Conservation (phyloP, 2,888 invertebrate genomes). For the Abrostola tripartita region DNA sequence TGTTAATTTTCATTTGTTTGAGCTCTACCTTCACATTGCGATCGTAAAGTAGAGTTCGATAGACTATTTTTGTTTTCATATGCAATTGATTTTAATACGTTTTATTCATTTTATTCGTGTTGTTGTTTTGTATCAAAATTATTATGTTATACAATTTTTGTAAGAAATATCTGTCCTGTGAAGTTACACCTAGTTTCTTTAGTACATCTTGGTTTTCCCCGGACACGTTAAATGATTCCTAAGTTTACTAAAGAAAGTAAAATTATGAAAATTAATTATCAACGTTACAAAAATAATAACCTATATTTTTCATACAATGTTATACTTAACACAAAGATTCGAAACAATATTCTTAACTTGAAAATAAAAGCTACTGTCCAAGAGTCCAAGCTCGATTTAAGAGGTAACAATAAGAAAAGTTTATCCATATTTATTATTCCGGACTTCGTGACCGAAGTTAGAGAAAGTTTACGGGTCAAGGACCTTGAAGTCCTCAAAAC, state of each 20-base stretch:
- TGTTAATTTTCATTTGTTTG: constrained; percentile 62
- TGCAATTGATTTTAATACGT: constrained; percentile 21
- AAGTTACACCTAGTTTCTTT: too few relatives aligned
- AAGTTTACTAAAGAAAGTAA: too few relatives aligned
- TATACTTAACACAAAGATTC: too few relatives aligned
- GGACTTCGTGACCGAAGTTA: constrained; percentile 64
- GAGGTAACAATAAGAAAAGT: constrained; percentile 62
- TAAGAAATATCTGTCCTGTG: too few relatives aligned
- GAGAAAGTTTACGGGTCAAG: constrained; percentile 79
- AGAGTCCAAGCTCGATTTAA: constrained; percentile 46
- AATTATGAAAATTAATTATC: too few relatives aligned
- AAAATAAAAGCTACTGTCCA: not conserved
- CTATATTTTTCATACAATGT: too few relatives aligned
- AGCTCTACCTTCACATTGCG: constrained; percentile 43
- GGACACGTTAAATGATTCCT: too few relatives aligned
- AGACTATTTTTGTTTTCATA: constrained; percentile 18
- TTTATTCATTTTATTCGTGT: constrained; percentile 18
- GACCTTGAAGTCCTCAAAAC: constrained; percentile 69
- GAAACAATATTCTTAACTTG: constrained; percentile 17
- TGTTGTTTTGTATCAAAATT: not conserved
- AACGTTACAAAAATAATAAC: too few relatives aligned
- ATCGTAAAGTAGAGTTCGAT: constrained; percentile 31
- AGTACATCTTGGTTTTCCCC: too few relatives aligned
- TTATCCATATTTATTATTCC: constrained; percentile 72
- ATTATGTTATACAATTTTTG: too few relatives aligned